Base-by-base conservation (phyloP, 2,113 vertebrate species). In the Ursus arctos region DNA sequence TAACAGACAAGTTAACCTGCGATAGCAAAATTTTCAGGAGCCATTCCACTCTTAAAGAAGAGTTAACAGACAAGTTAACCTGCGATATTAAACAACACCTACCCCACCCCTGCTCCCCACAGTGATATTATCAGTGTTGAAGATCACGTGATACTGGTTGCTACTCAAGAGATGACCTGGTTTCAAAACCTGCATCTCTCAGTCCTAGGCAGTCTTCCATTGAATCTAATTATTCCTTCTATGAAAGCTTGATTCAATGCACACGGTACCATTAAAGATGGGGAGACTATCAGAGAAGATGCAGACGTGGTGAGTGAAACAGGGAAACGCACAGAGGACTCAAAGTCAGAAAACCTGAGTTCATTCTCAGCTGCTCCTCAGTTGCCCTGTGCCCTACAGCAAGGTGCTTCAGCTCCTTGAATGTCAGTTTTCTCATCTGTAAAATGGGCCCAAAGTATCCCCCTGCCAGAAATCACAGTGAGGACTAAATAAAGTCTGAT, bases 121-220 rank as follows among this genome's bases (percentile, higher is more conserved):
- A 53, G 57, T 71, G 98, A 98, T 98, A 90, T 16, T 97, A 98
- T 98, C 98, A 98, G 95, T 91, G 96, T 91, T 93, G 90, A 95
- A 77, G 94, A 96, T 90, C 98, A 97, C 53, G 61, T 98, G 97
- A 93, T 83, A 59, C 59, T 49, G 57, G 55, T 92, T 85, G 76
- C 90, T 82, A 76, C 94, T 95, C 79, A 96, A 96, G 94, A 98
- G 86, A 85, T 98, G 97, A 98, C 97, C 98, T 97, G 97, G 91
- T 98, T 98, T 98, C 94, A 88, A 86, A 97, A 91, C 40, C 49
- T 82, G 63, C 63, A 57, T 69, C 71, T 69, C 71, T 95, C 51
- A 57, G 71, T 91, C 92, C 91, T 96, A 95, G 88, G 69, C 59
- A 79, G 40, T 22, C 76, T 88, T 94, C 59, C 57, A 18, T 0